Evolutionary conservation across 2,113 vertebrate species (phyloP).

Genomic region (Gobiocypris rarus): DNA sequence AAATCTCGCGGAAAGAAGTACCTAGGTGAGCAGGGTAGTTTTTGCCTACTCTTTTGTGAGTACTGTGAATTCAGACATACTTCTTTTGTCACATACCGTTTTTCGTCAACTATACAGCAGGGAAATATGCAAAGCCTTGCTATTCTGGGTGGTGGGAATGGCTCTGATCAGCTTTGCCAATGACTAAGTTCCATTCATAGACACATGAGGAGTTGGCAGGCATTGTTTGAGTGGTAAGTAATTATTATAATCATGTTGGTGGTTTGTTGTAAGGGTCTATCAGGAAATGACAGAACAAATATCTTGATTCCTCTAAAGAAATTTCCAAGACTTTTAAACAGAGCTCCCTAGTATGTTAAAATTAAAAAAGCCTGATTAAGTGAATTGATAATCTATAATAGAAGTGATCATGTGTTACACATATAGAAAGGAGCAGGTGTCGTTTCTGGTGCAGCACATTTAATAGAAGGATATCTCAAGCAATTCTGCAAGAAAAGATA

Average conservation of each 20-base stretch:
- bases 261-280: conserved; percentile 34
- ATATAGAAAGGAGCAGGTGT: too few species aligned
- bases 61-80: too few species aligned
- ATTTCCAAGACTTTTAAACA: neutral
- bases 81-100: too few species aligned
- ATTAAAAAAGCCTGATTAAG: neutral
- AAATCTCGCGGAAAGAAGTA: too few species aligned
- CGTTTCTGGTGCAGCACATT: too few species aligned
- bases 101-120: too few species aligned
- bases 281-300: conserved; percentile 9
- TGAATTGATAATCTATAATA: neutral
- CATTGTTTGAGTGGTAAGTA: conserved; percentile 34
- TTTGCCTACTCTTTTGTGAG: too few species aligned
- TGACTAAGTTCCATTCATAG: conserved; percentile 38
- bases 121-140: neutral
- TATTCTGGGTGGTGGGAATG: conserved; percentile 3
- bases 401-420: neutral
- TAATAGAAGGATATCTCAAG: too few species aligned
- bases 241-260: conserved; percentile 38
- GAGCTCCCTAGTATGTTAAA: conserved; percentile 17
- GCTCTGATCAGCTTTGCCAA: conserved; percentile 32
- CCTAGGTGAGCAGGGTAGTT: too few species aligned
- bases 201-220: conserved; percentile 30
- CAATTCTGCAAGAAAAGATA: too few species aligned
- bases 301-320: conserved; percentile 6